Evolutionary conservation across 2,113 vertebrate species (phyloP).

Genomic region (Protobothrops mucrosquamatus): DNA sequence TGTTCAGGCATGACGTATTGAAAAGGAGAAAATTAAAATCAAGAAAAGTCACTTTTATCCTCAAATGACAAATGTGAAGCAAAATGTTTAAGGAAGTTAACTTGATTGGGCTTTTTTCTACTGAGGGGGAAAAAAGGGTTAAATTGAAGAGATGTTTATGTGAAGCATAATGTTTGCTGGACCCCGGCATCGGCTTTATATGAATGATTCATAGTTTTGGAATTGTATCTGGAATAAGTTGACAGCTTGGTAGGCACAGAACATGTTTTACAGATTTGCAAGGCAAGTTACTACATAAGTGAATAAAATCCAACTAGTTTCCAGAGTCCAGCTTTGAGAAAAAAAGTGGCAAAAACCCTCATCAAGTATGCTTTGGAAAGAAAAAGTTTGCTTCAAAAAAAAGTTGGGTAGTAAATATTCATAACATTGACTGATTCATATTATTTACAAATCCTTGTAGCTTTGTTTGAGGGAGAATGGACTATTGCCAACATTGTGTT

Average conservation of each 20-base stretch:
- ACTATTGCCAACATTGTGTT: background rate
- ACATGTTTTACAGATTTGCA: background rate
- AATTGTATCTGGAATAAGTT: background rate
- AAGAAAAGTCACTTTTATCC: background rate
- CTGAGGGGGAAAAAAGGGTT: background rate
- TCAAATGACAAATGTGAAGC: background rate
- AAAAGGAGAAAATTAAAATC: background rate
- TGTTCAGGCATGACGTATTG: background rate
- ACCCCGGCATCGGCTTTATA: background rate
- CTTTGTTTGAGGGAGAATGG: background rate
- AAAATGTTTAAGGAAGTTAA: background rate
- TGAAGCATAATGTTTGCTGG: background rate
- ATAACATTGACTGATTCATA: background rate
- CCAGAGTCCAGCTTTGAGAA: background rate
- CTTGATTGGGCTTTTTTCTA: background rate
- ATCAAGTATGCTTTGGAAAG: background rate
- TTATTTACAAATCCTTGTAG: background rate
- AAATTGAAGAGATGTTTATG: background rate
- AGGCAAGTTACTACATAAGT: background rate
- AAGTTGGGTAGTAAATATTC: background rate
- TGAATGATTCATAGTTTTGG: background rate
- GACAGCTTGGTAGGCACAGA: background rate
- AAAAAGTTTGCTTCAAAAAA: background rate
- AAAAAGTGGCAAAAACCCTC: background rate
- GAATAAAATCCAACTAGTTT: background rate